Percentiles rank a stretch among this genome's conserved stretches.
phyloP scores from a whole-genome alignment of 2,797 vertebrate species.

The Discoglossus pictus region DNA sequence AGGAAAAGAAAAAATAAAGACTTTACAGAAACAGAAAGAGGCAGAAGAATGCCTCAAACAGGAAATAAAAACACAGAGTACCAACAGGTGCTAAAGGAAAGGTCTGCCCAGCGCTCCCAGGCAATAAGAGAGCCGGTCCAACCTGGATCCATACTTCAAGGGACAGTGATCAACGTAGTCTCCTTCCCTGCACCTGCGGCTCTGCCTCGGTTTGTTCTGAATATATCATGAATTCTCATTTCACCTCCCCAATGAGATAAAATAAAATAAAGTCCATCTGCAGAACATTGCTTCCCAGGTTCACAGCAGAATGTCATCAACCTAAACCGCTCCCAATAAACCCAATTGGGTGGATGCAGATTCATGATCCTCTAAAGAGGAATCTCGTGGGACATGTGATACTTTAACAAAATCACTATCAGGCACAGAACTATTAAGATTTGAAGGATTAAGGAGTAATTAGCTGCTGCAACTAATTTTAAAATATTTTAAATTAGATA shows the following conservation, averaged over 20 bases:
- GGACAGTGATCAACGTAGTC: background rate
- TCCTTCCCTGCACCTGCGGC: background rate
- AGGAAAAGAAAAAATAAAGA: conserved; percentile 60
- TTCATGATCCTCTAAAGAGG: conserved; percentile 4
- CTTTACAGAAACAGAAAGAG: conserved; percentile 61
- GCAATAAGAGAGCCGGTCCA: background rate
- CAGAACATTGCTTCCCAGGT: background rate
- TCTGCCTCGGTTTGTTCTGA: conserved; percentile 30
- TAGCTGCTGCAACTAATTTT: conserved; percentile 33
- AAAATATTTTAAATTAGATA: conserved; percentile 2
- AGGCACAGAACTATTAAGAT: conserved; percentile 16
- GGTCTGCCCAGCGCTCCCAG: background rate
- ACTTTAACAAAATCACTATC: background rate
- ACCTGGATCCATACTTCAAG: background rate
- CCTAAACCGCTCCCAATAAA: background rate
- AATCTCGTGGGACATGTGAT: conserved; percentile 10
- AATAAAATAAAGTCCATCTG: background rate
- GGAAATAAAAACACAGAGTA: conserved; percentile 63
- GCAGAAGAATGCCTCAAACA: conserved; percentile 60
- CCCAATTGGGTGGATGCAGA: background rate
- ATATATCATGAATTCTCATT: background rate
- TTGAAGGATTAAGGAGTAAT: conserved; percentile 7
- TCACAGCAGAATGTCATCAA: background rate
- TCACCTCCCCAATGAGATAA: background rate
- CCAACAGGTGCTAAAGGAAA: conserved; percentile 45